Evolutionary conservation across 2,113 vertebrate species (phyloP).

Genomic region (Leptosomus discolor): DNA sequence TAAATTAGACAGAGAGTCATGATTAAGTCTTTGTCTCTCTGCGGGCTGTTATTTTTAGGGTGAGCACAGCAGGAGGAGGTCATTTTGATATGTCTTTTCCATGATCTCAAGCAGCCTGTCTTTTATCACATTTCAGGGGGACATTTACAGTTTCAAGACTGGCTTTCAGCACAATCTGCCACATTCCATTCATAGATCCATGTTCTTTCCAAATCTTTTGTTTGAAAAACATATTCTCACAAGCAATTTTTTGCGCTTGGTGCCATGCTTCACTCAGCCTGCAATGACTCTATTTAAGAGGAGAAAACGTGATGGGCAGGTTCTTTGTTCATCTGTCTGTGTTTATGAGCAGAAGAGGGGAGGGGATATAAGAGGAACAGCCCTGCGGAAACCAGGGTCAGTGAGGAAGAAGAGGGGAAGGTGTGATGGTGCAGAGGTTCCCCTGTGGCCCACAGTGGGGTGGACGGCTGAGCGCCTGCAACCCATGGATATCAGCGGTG

Average conservation of each 20-base stretch:
- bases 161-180: background rate
- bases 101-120: background rate
- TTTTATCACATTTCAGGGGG: background rate
- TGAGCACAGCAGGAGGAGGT: fast-evolving
- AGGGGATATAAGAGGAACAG: too few species aligned
- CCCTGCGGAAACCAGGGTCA: too few species aligned
- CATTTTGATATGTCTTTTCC: background rate
- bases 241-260: background rate
- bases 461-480: too few species aligned
- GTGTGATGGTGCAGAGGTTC: too few species aligned
- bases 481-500: too few species aligned
- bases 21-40: background rate
- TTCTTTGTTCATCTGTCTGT: too few species aligned
- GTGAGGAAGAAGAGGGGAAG: too few species aligned
- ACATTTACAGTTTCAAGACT: background rate
- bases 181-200: background rate
- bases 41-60: background rate
- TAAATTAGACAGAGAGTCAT: background rate
- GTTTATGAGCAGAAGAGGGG: too few species aligned
- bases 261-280: background rate
- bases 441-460: too few species aligned
- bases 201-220: background rate
- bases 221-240: background rate
- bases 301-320: too few species aligned
- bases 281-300: too few species aligned